Evolutionary conservation across 2,113 vertebrate genomes (phyloP), one percentile per base, ranked within the genome.

Genomic region (Chauna torquata): DNA sequence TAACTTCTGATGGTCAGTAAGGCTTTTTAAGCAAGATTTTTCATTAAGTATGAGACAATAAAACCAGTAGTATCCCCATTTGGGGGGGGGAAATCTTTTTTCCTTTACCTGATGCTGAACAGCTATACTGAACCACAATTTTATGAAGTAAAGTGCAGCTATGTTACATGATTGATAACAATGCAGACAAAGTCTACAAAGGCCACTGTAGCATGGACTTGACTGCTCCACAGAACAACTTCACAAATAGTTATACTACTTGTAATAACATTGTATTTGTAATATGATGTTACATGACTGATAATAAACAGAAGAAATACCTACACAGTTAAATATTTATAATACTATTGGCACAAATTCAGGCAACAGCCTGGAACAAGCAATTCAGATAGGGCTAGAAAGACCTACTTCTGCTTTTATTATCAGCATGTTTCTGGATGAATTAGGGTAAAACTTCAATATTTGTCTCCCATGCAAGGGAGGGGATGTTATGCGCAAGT

Each of bases 21-120:
- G 30, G 9, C 30, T 62, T 55, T 55, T 32, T 58, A 70, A 84
- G 27, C 22, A 68, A 61, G 34, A 66, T 22, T 70, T 54, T 75
- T 17, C 11, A 10, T 8, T 24, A 65, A 30, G 27, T 66, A 58
- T 14, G 18, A 7, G 1, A 36, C 12, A 75, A 22, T 27, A 42
- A 61, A 92, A 36, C 3, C 5, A 72, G 24, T 3, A 82, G 9
- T 6, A 4, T 13, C 20, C 19, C 3, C 0, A 2, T 3, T 45
- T 28, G 9, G 5, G 17, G 30, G 6, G 6, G 16, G 25, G 18
- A 47, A 18, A 1, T 8, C 0, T 58, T 23, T 64, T 49, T 68
- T 25, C 16, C 20, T 85, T 47, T 64, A 64, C 34, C 32, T 70
- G 61, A 34, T 34, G n/a, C 9, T 4, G 5, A 64, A 42, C 2